phyloP scores from a whole-genome alignment of 2,888 invertebrate genomes.

The Bembecia ichneumoniformis region DNA sequence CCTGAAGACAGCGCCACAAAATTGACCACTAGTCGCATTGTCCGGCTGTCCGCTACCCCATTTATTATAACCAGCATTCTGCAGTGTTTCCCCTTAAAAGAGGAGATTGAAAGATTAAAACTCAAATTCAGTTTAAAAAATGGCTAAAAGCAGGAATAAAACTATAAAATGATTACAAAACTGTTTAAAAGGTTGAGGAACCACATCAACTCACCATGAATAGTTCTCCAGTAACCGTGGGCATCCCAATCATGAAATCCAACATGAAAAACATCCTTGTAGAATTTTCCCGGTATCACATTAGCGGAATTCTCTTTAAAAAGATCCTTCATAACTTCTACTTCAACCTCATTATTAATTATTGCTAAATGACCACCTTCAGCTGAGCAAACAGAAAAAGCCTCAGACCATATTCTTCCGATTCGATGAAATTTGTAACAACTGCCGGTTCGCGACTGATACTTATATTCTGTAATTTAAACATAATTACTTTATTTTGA shows the following conservation, averaged over 20 bases:
- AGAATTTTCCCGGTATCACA: constrained; percentile 12
- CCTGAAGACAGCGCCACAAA: constrained; percentile 9
- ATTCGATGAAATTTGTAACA: constrained; percentile 41
- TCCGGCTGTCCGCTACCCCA: constrained; percentile 28
- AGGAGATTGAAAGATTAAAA: neutral
- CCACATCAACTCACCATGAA: constrained; percentile 10
- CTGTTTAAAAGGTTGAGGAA: too few relatives aligned
- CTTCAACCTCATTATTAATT: constrained; percentile 19
- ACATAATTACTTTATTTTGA: too few relatives aligned
- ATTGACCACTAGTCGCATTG: constrained; percentile 1
- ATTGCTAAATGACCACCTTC: constrained; percentile 21
- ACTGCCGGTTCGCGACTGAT: constrained; percentile 19
- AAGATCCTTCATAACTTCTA: constrained; percentile 15
- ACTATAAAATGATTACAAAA: too few relatives aligned
- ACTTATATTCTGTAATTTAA: neutral
- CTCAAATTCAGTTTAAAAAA: neutral
- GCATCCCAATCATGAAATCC: constrained; percentile 29
- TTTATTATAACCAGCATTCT: constrained; percentile 27
- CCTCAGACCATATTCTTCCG: constrained; percentile 13
- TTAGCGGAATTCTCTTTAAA: constrained; percentile 15
- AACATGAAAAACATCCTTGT: constrained; percentile 20
- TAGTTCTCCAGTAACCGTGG: constrained; percentile 23
- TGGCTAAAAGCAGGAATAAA: too few relatives aligned
- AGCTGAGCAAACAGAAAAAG: constrained; percentile 14
- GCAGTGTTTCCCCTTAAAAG: constrained; percentile 27